phyloP scores from a whole-genome alignment of 1,140 invertebrate genomes.

The Rhynchophorus ferrugineus region DNA sequence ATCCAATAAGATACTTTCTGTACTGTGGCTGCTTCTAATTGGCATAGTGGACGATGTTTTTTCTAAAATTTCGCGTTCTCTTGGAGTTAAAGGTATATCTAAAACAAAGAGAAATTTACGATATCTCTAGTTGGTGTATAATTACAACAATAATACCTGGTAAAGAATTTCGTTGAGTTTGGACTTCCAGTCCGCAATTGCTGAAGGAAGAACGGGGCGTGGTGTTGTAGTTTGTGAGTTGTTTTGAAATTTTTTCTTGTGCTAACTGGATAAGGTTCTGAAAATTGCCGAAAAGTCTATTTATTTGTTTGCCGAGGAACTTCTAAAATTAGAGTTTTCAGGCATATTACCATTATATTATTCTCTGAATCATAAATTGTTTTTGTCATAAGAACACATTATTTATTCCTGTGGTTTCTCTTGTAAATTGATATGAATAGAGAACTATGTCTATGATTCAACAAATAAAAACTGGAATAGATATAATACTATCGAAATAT shows the following conservation, averaged over 20 bases:
- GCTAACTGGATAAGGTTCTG: slow-evolving; percentile 57
- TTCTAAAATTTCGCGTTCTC: slow-evolving; percentile 61
- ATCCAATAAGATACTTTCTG: slow-evolving; percentile 51
- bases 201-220: slow-evolving; percentile 35
- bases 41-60: slow-evolving; percentile 45
- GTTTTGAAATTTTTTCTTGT: slow-evolving; percentile 54
- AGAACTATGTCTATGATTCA: no score
- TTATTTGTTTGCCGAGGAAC: slow-evolving; percentile 7
- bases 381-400: no score
- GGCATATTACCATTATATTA: background rate
- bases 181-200: slow-evolving; percentile 33
- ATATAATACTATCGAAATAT: no score
- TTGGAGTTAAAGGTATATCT: slow-evolving; percentile 76
- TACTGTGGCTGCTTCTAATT: slow-evolving; percentile 63
- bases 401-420: no score
- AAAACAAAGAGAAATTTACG: background rate
- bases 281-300: slow-evolving; percentile 17
- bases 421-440: no score
- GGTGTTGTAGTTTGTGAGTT: slow-evolving; percentile 38
- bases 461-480: no score
- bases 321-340: background rate
- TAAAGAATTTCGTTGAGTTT: slow-evolving; percentile 55
- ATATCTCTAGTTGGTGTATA: background rate
- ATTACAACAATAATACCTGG: slow-evolving; percentile 36
- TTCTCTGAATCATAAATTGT: no score